Base-by-base conservation (phyloP, 2,113 vertebrate species). In the Osmerus eperlanus region DNA sequence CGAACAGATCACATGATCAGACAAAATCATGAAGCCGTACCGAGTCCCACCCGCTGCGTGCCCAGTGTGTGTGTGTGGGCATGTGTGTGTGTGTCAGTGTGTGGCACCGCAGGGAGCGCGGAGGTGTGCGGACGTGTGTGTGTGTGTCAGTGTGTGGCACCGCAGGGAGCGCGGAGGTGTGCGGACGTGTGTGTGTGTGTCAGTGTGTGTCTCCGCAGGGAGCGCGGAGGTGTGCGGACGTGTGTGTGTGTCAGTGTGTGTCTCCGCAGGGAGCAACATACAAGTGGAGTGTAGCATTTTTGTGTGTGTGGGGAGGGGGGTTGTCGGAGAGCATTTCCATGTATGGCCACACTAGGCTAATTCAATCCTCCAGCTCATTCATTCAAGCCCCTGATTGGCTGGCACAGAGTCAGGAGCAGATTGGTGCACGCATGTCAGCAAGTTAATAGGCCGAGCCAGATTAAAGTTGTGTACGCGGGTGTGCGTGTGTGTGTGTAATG, bases 341-440 rank as follows among this genome's bases (percentile, higher is more conserved):
- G 60, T 62, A 62, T 88, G 89, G 87, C 29, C 29, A 79, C 64
- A 62, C 82, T 71, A 74, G 73, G 73, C 87, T 90, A 87, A 90
- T 90, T 89, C 88, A 89, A 89, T 88, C 78, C 82, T 85, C 80
- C 76, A 71, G 74, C 86, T 84, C 81, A 86, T 15, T 75, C 77
- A 80, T 84, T 88, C 85, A 87, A 76, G 83, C 85, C 84, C 68
- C 74, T 81, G 83, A 71, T 75, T 84, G 77, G 82, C 72, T 84
- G 85, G 85, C 85, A 83, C 63, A 8, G 65, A 84, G 76, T 75
- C 70, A 68, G 77, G 4, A 21, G 29, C 60, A 62, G 60, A 62
- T 84, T 83, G 78, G 79, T 76, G 73, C 82, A 15, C 60, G 21
- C 13, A 60, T 60, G 59, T 84, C 78, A 82, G 81, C 85, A 81